Evolutionary conservation across 2,888 invertebrate genomes (phyloP).

Genomic region (Philereme transversata): DNA sequence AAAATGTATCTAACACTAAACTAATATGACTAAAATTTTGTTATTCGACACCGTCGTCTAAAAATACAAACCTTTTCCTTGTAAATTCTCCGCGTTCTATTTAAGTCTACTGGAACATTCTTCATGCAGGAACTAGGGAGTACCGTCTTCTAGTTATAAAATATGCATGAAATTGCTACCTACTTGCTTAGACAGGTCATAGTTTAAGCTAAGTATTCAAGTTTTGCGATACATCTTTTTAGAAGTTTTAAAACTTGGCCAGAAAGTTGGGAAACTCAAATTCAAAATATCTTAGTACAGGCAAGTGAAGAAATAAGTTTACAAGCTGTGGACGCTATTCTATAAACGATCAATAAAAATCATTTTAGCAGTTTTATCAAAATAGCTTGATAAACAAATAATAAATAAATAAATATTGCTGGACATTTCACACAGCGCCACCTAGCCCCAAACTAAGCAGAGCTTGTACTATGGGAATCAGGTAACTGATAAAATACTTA

Average conservation of each 20-base stretch:
- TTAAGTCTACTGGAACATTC: constrained; percentile 3
- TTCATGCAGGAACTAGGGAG: constrained; percentile 10
- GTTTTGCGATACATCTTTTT: constrained; percentile 13
- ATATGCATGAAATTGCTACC: constrained; percentile 18
- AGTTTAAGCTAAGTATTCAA: constrained; percentile 19
- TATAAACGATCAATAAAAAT: too few species aligned
- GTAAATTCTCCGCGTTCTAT: background rate
- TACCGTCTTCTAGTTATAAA: constrained; percentile 10
- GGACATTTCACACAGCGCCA: too few species aligned
- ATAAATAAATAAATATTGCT: too few species aligned
- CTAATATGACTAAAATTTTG: too few species aligned
- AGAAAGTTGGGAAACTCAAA: background rate
- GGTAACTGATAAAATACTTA: too few species aligned
- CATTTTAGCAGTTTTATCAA: too few species aligned
- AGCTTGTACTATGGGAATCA: too few species aligned
- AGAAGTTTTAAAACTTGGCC: background rate
- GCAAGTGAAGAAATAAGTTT: background rate
- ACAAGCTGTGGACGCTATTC: too few species aligned
- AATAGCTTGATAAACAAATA: too few species aligned
- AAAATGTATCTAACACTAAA: too few species aligned
- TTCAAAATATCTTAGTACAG: background rate
- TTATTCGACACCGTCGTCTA: background rate
- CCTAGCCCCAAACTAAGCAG: too few species aligned
- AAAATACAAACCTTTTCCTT: background rate
- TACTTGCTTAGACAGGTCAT: constrained; percentile 16